Conservation (phyloP, 2,888 invertebrate genomes). For the Chalcosyrphus nemorum region DNA sequence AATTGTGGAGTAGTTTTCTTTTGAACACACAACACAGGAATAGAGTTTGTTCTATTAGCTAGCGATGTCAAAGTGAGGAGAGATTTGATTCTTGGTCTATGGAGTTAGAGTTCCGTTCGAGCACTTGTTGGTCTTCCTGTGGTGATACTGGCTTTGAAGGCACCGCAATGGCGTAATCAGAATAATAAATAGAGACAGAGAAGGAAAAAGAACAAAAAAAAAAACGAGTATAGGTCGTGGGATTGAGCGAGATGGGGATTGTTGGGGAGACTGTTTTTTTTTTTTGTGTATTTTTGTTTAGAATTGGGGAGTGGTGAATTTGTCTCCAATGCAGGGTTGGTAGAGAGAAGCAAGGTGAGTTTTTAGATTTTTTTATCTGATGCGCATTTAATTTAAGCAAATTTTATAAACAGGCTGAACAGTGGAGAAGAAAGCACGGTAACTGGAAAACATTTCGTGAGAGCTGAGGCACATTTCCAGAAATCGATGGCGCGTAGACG, state of each 20-base stretch:
- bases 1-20: too few relatives aligned
- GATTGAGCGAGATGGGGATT: neutral
- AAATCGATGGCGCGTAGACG: too few relatives aligned
- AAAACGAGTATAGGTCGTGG: neutral
- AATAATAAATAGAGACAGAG: conserved; percentile 31
- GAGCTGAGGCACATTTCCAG: too few relatives aligned
- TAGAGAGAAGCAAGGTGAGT: neutral
- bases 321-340: neutral
- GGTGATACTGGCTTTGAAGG: conserved; percentile 16
- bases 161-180: conserved; percentile 65
- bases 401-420: too few relatives aligned
- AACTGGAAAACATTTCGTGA: too few relatives aligned
- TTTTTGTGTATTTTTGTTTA: neutral
- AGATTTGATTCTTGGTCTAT: conserved; percentile 1
- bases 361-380: too few relatives aligned
- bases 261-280: neutral
- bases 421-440: too few relatives aligned
- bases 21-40: too few relatives aligned
- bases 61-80: too few relatives aligned
- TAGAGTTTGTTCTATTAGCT: too few relatives aligned
- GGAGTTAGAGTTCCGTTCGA: conserved; percentile 42
- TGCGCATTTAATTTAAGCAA: too few relatives aligned
- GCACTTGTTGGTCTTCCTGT: conserved; percentile 73
- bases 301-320: conserved; percentile 29
- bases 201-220: neutral